Evolutionary conservation across 2,888 invertebrate genomes (phyloP).

Genomic region (Coenonympha glycerion): DNA sequence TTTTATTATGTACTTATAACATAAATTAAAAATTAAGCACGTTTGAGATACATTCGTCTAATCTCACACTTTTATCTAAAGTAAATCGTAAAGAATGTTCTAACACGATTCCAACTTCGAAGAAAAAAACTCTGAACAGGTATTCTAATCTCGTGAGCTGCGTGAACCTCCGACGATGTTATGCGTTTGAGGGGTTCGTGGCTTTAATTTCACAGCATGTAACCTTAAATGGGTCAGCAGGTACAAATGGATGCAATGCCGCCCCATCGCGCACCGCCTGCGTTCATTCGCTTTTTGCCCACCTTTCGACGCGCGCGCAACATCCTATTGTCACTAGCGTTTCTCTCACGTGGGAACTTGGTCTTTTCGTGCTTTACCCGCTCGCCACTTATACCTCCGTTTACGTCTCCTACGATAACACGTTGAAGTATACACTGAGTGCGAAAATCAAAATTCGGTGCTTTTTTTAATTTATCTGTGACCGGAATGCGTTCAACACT

Average conservation of each 20-base stretch:
- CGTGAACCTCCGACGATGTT: neutral
- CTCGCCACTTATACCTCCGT: constrained; percentile 52
- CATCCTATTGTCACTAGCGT: constrained; percentile 64
- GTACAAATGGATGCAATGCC: constrained; percentile 50
- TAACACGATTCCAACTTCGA: neutral
- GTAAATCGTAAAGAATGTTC: too few relatives aligned
- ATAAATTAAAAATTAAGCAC: too few relatives aligned
- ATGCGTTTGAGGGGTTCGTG: neutral
- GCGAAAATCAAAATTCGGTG: constrained; percentile 42
- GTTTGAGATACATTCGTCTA: too few relatives aligned
- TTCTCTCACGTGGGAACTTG: constrained; percentile 72
- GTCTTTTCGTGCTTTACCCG: constrained; percentile 61
- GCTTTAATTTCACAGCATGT: constrained; percentile 17
- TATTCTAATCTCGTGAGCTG: neutral
- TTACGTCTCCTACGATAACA: constrained; percentile 45
- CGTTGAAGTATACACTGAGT: constrained; percentile 39
- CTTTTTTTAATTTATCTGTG: constrained; percentile 44
- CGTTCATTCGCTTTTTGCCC: constrained; percentile 73
- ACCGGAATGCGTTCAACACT: constrained; percentile 39
- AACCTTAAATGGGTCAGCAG: constrained; percentile 66
- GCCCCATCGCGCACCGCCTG: constrained; percentile 36
- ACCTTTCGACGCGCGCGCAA: constrained; percentile 74
- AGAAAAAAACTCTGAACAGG: neutral
- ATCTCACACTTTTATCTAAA: too few relatives aligned
- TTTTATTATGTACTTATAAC: too few relatives aligned